Evolutionary conservation across 2,888 invertebrate genomes (phyloP).

Genomic region (Unio pictorum): DNA sequence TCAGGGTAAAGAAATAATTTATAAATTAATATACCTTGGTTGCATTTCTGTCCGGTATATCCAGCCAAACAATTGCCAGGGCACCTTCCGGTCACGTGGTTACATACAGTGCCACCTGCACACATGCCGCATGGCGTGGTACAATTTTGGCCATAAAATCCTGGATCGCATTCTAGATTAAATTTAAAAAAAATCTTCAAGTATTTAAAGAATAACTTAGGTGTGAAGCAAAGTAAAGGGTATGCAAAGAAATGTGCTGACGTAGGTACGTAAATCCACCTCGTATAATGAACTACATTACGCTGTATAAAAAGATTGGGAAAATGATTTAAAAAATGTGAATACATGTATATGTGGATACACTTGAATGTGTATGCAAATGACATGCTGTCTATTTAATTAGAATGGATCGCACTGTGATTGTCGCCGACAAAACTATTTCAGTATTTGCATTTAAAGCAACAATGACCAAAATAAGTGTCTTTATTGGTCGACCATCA

Average conservation of each 20-base stretch:
- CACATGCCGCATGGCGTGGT: constrained; percentile 40
- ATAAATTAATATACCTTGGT: constrained; percentile 16
- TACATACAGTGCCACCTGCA: constrained; percentile 32
- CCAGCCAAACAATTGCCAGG: constrained; percentile 36
- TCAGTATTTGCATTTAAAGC: too few relatives aligned
- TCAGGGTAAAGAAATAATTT: too few relatives aligned
- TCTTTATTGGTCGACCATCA: too few relatives aligned
- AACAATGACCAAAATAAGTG: too few relatives aligned
- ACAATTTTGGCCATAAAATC: constrained; percentile 28
- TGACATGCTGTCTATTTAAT: too few relatives aligned
- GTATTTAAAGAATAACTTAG: background rate
- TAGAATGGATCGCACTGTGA: too few relatives aligned
- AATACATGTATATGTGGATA: too few relatives aligned
- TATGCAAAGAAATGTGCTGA: background rate
- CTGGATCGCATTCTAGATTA: constrained; percentile 20
- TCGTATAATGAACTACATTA: too few relatives aligned
- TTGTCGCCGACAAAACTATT: too few relatives aligned
- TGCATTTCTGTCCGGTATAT: constrained; percentile 39
- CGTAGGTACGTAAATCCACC: background rate
- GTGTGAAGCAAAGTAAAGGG: background rate
- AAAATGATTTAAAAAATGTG: too few relatives aligned
- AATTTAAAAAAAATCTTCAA: background rate
- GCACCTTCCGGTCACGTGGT: constrained; percentile 41
- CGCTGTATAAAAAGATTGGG: too few relatives aligned
- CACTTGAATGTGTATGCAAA: too few relatives aligned